phyloP scores from a whole-genome alignment of 2,113 vertebrate genomes.

The Trachemys scripta region DNA sequence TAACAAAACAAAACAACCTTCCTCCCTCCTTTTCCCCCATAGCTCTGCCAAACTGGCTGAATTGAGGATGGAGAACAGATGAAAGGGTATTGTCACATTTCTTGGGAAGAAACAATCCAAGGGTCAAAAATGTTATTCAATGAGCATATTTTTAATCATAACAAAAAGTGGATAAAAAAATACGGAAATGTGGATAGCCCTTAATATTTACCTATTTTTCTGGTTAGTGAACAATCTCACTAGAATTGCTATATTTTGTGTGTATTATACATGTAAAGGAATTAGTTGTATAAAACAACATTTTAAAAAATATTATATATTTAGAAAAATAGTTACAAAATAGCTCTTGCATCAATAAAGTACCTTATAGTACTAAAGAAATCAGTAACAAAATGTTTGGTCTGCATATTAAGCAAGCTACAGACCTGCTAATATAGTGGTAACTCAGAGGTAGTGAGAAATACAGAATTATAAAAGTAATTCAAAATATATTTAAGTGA shows the following conservation, averaged over 20 bases:
- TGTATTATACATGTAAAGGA: neutral
- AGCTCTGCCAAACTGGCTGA: conserved; percentile 58
- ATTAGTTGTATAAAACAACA: neutral
- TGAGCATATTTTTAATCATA: conserved; percentile 68
- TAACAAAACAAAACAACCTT: conserved; percentile 67
- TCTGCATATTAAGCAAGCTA: neutral
- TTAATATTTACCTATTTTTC: rapidly evolving
- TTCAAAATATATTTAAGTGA: neutral
- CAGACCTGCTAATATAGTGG: neutral
- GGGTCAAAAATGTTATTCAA: conserved; percentile 83
- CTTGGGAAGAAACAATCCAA: conserved; percentile 78
- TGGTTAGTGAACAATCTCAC: neutral
- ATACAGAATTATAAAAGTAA: neutral
- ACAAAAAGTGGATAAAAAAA: conserved; percentile 16
- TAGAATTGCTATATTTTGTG: neutral
- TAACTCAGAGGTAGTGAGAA: neutral
- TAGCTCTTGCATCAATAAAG: neutral
- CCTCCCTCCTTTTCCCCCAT: neutral
- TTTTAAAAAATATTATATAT: neutral
- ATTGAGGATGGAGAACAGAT: conserved; percentile 26
- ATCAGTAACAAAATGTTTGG: neutral
- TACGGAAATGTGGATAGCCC: neutral
- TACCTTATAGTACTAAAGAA: neutral
- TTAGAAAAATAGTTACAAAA: neutral
- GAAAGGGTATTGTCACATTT: conserved; percentile 70